Conservation (phyloP, 2,113 vertebrate genomes). For the Neogale vison region DNA sequence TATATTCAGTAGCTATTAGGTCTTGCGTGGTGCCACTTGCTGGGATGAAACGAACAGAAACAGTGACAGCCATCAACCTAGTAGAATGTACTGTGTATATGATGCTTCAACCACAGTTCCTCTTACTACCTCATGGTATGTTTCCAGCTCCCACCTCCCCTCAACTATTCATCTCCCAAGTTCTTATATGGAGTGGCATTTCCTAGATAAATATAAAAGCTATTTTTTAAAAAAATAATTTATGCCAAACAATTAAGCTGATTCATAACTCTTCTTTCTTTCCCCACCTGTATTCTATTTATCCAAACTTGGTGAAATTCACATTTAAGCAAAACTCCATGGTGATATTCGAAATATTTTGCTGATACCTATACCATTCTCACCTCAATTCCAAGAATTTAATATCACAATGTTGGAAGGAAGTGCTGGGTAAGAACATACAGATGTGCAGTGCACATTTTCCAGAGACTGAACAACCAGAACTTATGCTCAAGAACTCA, state of each 20-base stretch:
- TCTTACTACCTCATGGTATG: neutral
- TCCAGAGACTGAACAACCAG: neutral
- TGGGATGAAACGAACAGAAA: neutral
- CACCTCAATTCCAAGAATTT: neutral
- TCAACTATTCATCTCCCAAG: neutral
- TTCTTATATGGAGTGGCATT: neutral
- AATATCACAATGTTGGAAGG: neutral
- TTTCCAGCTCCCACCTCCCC: neutral
- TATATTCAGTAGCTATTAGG: neutral
- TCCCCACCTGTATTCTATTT: neutral
- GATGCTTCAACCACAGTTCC: neutral
- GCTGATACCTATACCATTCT: neutral
- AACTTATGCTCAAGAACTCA: neutral
- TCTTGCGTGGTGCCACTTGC: neutral
- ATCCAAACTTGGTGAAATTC: constrained; percentile 1
- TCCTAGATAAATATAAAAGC: neutral
- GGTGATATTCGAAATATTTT: neutral
- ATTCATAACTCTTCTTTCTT: neutral
- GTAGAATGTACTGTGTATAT: neutral
- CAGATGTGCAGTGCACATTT: neutral
- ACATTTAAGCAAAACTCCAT: neutral
- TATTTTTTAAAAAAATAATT: neutral
- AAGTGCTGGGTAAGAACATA: neutral
- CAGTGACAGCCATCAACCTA: neutral
- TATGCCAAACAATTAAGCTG: neutral